Percentiles rank a stretch among this genome's conserved stretches.
Evolutionary conservation across 1,140 invertebrate genomes (phyloP).

Genomic region (Tetraneura akinire): DNA sequence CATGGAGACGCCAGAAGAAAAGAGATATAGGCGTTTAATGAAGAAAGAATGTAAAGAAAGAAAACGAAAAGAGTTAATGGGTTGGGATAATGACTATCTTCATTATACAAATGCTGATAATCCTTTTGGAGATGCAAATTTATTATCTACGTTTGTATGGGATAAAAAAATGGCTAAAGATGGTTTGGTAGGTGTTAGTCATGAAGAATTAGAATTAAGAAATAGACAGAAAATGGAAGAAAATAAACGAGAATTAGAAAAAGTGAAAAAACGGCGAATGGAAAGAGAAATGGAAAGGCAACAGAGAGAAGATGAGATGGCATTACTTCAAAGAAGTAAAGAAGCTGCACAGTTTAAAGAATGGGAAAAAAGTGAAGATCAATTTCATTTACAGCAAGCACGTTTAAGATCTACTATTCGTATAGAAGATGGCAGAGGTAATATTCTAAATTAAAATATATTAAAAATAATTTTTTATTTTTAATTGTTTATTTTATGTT

Average conservation of each 20-base stretch:
- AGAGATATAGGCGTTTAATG: slow-evolving; percentile 77
- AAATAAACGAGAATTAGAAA: slow-evolving; percentile 85
- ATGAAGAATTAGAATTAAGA: slow-evolving; percentile 81
- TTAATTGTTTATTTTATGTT: background rate
- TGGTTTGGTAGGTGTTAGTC: slow-evolving; percentile 76
- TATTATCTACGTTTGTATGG: slow-evolving; percentile 95
- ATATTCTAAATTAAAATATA: background rate
- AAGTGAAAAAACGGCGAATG: slow-evolving; percentile 83
- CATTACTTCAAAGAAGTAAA: slow-evolving; percentile 83
- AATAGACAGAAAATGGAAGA: slow-evolving; percentile 88
- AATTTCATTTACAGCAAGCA: slow-evolving; percentile 88
- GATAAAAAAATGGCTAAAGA: slow-evolving; percentile 94
- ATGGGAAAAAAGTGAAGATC: slow-evolving; percentile 94
- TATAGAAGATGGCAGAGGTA: slow-evolving; percentile 84
- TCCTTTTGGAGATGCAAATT: slow-evolving; percentile 95
- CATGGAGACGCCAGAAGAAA: slow-evolving; percentile 93
- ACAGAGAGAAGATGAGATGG: slow-evolving; percentile 86
- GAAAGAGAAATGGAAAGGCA: slow-evolving; percentile 89
- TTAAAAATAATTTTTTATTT: background rate
- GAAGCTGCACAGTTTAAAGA: slow-evolving; percentile 93
- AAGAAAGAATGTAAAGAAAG: slow-evolving; percentile 93
- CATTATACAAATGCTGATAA: slow-evolving; percentile 98
- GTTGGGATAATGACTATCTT: slow-evolving; percentile 93
- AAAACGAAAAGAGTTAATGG: slow-evolving; percentile 85
- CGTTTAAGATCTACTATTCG: slow-evolving; percentile 88